Base-by-base conservation (phyloP, 2,888 invertebrate genomes). In the Monochamus alternatus region DNA sequence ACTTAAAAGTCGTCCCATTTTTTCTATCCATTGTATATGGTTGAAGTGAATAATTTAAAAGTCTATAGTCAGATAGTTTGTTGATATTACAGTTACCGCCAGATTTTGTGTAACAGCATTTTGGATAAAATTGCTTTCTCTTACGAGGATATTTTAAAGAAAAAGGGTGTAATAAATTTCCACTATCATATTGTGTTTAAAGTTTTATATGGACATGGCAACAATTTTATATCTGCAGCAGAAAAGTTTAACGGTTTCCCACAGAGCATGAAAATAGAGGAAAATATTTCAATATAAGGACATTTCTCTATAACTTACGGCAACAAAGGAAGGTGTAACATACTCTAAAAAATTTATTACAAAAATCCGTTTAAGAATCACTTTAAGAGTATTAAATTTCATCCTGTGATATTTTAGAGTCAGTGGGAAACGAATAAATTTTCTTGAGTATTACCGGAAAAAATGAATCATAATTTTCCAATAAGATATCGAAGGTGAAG, bases 151-250 rank as follows among this genome's bases (percentile, higher is more conserved):
- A 78, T 80, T 76, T 72, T 70, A 65, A 63, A 12, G 71, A 38
- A 76, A 74, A 77, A 73, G 67, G 64, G 68, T 38, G 59, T 73
- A 75, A 79, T 79, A 79, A 75, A 80, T 78, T 80, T 74, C 58
- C 71, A 73, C 71, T 78, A 77, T 77, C 74, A 77, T 77, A 75
- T 74, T 78, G 74, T 69, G 66, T 73, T 22, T 84, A 82, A 83
- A 84, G 83, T 84, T 84, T 85, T 84, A 84, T 85, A 84, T 78
- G 84, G 80, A 81, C 81, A 78, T 82, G 84, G 81, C 81, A 83
- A 80, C 83, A 83, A 84, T 83, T 85, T 83, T 80, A 83, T 83
- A 83, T 82, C 81, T 80, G 81, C 82, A 81, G 82, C 85, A 83
- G 81, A 84, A 84, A 85, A 82, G 10, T 65, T 64, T 64, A 64